Evolutionary conservation across 2,888 invertebrate genomes (phyloP).

Genomic region (Oscheius onirici): DNA sequence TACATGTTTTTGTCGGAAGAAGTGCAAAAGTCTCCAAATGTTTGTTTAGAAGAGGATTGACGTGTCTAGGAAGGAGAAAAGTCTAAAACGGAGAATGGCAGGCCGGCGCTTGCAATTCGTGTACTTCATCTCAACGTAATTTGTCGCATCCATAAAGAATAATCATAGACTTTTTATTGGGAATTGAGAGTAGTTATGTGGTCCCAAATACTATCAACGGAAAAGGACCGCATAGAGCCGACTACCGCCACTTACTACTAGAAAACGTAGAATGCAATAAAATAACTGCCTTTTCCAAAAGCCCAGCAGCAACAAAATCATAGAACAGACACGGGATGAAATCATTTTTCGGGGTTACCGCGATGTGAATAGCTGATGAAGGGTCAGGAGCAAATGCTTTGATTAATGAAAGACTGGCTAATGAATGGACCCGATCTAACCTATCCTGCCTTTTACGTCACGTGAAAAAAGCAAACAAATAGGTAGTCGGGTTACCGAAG

Average conservation of each 20-base stretch:
- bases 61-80: background rate
- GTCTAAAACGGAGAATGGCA: background rate
- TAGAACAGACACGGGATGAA: too few species aligned
- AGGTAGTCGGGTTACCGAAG: constrained; percentile 9
- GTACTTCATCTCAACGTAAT: constrained; percentile 32
- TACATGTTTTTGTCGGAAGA: background rate
- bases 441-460: constrained; percentile 6
- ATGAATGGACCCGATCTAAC: constrained; percentile 3
- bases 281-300: too few species aligned
- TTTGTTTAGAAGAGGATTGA: constrained; percentile 8
- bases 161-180: constrained; percentile 24
- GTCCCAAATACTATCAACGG: constrained; percentile 28
- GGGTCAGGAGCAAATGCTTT: background rate
- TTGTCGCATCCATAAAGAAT: constrained; percentile 32
- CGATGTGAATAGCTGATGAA: too few species aligned
- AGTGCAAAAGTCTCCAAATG: background rate
- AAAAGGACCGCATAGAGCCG: too few species aligned
- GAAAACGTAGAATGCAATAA: too few species aligned
- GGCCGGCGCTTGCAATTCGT: constrained; percentile 15
- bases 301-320: too few species aligned
- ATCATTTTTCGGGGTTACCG: too few species aligned
- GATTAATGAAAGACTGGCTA: constrained; percentile 10
- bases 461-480: constrained; percentile 18
- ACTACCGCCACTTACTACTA: too few species aligned
- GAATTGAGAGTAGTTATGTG: background rate